Conservation (phyloP, 2,888 invertebrate species). For the Lochmaea crataegi region DNA sequence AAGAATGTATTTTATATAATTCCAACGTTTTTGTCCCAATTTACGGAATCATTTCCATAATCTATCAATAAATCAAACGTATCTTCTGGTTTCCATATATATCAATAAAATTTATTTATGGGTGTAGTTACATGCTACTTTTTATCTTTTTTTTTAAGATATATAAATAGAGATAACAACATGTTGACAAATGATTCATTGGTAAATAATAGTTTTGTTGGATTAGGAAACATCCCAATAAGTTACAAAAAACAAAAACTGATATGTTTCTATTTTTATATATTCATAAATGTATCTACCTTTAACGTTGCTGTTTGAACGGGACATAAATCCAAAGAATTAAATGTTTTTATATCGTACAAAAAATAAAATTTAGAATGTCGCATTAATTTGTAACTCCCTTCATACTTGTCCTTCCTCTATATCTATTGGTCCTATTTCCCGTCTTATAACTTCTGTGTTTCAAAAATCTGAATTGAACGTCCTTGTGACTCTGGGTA, state of each 20-base stretch:
- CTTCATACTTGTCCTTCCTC: too few relatives aligned
- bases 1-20: neutral
- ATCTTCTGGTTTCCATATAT: slow-evolving; percentile 1
- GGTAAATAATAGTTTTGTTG: slow-evolving; percentile 7
- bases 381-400: too few relatives aligned
- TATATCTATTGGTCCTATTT: too few relatives aligned
- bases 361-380: too few relatives aligned
- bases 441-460: too few relatives aligned
- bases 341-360: neutral
- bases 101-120: slow-evolving; percentile 17
- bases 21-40: neutral
- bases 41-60: slow-evolving; percentile 1
- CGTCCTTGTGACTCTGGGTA: too few relatives aligned
- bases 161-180: neutral
- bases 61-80: slow-evolving; percentile 7
- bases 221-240: slow-evolving; percentile 4
- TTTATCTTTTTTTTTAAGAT: neutral
- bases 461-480: too few relatives aligned
- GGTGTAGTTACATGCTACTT: neutral
- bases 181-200: slow-evolving; percentile 7
- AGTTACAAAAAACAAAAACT: neutral
- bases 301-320: neutral
- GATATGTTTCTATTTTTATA: slow-evolving; percentile 1
- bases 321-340: neutral
- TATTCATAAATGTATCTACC: neutral